phyloP scores from a whole-genome alignment of 2,888 invertebrate genomes.

The Emesis furor region DNA sequence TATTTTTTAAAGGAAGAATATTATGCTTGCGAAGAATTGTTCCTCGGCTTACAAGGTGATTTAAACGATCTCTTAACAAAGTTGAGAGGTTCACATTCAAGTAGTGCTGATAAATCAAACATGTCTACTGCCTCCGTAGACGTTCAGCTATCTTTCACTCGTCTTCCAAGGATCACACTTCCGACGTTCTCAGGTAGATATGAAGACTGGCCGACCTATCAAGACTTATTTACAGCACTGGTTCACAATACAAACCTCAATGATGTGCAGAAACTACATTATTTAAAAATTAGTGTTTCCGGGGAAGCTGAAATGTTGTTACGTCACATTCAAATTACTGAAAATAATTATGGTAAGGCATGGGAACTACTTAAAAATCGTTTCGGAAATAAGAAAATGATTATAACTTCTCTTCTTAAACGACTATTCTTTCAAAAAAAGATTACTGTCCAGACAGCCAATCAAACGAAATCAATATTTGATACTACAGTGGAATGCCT shows the following conservation, averaged over 20 bases:
- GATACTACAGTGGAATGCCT: slow-evolving; percentile 18
- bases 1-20: slow-evolving; percentile 10
- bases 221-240: slow-evolving; percentile 60
- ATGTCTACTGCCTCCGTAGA: neutral
- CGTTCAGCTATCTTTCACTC: neutral
- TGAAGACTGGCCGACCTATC: slow-evolving; percentile 30
- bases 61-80: slow-evolving; percentile 1
- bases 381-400: slow-evolving; percentile 42
- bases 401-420: slow-evolving; percentile 31
- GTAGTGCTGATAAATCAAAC: slow-evolving; percentile 2
- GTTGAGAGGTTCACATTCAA: neutral
- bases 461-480: neutral
- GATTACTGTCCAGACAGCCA: slow-evolving; percentile 24
- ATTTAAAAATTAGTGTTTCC: slow-evolving; percentile 59
- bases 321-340: slow-evolving; percentile 47
- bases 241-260: slow-evolving; percentile 46
- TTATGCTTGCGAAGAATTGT: neutral
- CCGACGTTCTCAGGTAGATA: neutral
- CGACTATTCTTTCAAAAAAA: slow-evolving; percentile 31
- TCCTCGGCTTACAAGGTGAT: slow-evolving; percentile 2
- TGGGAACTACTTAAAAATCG: slow-evolving; percentile 46
- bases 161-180: neutral
- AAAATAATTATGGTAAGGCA: slow-evolving; percentile 53
- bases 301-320: slow-evolving; percentile 61
- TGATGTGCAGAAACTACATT: slow-evolving; percentile 63